Evolutionary conservation across 1,140 invertebrate genomes (phyloP).

Genomic region (Saccostrea glomerata): DNA sequence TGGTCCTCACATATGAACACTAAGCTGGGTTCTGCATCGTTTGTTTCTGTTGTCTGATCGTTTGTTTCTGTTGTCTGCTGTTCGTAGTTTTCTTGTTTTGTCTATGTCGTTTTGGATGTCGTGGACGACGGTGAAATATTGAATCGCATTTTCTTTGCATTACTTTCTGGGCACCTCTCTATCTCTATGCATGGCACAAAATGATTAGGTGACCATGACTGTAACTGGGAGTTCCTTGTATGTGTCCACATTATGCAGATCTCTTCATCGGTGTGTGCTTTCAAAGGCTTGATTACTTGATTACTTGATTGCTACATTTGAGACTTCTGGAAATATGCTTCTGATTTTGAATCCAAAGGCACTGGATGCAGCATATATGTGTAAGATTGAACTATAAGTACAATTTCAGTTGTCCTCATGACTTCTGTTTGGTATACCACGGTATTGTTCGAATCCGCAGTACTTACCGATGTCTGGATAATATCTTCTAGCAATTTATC

Average conservation of each 20-base stretch:
- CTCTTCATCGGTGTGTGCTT: background rate
- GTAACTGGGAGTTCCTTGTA: background rate
- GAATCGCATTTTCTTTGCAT: background rate
- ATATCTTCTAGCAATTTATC: too few species aligned
- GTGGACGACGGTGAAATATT: background rate
- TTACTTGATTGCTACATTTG: background rate
- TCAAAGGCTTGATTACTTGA: background rate
- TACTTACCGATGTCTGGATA: too few species aligned
- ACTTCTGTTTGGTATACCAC: too few species aligned
- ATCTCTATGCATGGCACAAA: constrained; percentile 6
- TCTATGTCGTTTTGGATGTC: too few species aligned
- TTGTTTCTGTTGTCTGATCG: too few species aligned
- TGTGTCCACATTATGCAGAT: too few species aligned
- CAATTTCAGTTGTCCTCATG: too few species aligned
- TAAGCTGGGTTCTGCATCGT: background rate
- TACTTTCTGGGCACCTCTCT: background rate
- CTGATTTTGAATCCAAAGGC: background rate
- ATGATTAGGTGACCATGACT: background rate
- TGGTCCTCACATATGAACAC: background rate
- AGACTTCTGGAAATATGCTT: background rate
- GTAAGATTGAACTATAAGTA: constrained; percentile 21
- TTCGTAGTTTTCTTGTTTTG: too few species aligned
- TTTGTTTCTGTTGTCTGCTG: too few species aligned
- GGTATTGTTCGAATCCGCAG: too few species aligned
- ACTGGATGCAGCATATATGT: constrained; percentile 9